These are phyloP conservation scores for Enteromius treurensis DNA, from an alignment of 2,797 vertebrate species.

Conservation along the genomic window DNA sequence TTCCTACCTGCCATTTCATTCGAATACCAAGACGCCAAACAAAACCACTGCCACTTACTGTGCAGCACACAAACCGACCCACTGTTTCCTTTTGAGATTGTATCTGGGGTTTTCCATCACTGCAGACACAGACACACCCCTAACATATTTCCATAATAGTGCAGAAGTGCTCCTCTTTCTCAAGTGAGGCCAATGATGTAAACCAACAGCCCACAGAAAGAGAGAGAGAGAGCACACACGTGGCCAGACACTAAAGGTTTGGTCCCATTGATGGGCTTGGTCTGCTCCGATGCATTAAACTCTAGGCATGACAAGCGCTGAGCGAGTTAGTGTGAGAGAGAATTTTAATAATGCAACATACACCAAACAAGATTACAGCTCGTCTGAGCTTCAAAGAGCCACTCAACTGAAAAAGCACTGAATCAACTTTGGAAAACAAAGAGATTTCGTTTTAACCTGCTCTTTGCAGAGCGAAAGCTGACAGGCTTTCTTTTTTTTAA, in stretches of 20 bases:
- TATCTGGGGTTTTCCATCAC: conserved; percentile 1
- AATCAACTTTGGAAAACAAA: conserved; percentile 29
- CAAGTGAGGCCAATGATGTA: neutral
- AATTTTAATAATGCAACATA: conserved; percentile 66
- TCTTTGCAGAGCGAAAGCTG: neutral
- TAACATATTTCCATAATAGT: conserved; percentile 18
- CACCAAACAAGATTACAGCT: conserved; percentile 23
- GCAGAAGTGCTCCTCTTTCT: conserved; percentile 11
- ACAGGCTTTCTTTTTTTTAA: neutral
- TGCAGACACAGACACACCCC: neutral
- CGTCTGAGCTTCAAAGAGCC: conserved; percentile 44
- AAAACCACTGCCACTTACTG: neutral
- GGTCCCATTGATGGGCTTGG: conserved; percentile 3
- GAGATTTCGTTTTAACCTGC: conserved; percentile 45
- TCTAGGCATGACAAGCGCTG: neutral
- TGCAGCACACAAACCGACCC: neutral
- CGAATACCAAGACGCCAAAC: conserved; percentile 13
- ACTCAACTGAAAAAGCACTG: neutral
- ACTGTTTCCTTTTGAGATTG: conserved; percentile 39
- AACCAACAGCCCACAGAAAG: neutral
- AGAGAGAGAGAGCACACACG: neutral
- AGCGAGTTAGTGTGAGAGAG: neutral
- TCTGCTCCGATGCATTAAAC: conserved; percentile 27
- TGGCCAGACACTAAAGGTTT: conserved; percentile 11
- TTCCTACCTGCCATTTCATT: neutral